These are phyloP conservation scores for Danaus plexippus DNA, from an alignment of 1,140 invertebrate species.

Conservation along the genomic window DNA sequence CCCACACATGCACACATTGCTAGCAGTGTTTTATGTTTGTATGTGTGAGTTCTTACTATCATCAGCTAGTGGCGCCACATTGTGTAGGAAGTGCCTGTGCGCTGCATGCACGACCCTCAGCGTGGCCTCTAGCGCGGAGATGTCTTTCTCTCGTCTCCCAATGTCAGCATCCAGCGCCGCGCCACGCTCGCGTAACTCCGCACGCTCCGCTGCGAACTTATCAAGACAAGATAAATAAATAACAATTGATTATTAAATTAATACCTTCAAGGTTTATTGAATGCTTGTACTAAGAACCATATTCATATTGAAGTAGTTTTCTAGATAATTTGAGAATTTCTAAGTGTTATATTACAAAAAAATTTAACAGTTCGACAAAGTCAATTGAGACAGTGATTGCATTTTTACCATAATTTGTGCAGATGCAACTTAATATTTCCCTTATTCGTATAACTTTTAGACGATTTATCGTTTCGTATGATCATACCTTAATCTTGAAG, in stretches of 20 bases:
- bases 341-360: slow-evolving; percentile 1
- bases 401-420: too few species aligned
- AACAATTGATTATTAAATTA: too few species aligned
- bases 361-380: not conserved
- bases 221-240: too few species aligned
- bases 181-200: slow-evolving; percentile 78
- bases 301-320: too few species aligned
- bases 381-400: too few species aligned
- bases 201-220: slow-evolving; percentile 77
- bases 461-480: not conserved
- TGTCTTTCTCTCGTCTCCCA: slow-evolving; percentile 78
- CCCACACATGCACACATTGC: too few species aligned
- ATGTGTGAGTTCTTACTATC: slow-evolving; percentile 42
- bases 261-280: too few species aligned
- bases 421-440: too few species aligned
- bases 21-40: too few species aligned
- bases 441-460: too few species aligned
- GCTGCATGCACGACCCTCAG: slow-evolving; percentile 78
- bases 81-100: slow-evolving; percentile 75
- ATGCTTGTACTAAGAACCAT: too few species aligned
- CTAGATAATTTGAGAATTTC: too few species aligned
- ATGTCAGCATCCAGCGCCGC: slow-evolving; percentile 79
- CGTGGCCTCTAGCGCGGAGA: slow-evolving; percentile 82
- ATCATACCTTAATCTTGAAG: slow-evolving; percentile 75
- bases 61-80: slow-evolving; percentile 67